A percentile compares a stretch with the other conserved stretches of the same genome.
These are phyloP conservation scores for Pterostichus madidus DNA, from an alignment of 2,888 invertebrate species.

Conservation along the genomic window DNA sequence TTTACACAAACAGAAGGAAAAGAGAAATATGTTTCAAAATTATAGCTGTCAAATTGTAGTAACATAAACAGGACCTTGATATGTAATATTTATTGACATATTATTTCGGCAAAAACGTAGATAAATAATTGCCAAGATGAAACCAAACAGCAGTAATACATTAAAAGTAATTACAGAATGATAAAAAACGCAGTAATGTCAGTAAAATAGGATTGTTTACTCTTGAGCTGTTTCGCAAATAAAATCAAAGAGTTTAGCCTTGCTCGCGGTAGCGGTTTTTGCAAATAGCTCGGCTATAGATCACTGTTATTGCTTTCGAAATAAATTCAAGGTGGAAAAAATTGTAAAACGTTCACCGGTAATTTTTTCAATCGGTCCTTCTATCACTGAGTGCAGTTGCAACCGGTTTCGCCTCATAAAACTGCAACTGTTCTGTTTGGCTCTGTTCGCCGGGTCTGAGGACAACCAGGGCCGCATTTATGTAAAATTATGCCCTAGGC, in stretches of 20 bases:
- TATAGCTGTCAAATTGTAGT: too few relatives aligned
- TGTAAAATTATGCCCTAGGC: too few relatives aligned
- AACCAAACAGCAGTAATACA: too few relatives aligned
- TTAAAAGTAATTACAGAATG: background rate
- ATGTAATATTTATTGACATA: too few relatives aligned
- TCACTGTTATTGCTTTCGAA: slow-evolving; percentile 57
- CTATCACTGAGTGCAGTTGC: slow-evolving; percentile 20
- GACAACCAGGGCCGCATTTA: too few relatives aligned
- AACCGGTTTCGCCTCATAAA: slow-evolving; percentile 59
- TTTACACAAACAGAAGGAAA: too few relatives aligned
- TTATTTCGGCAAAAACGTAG: too few relatives aligned
- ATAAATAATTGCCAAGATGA: too few relatives aligned
- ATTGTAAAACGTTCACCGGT: slow-evolving; percentile 45
- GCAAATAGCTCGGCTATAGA: slow-evolving; percentile 49
- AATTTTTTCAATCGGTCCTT: slow-evolving; percentile 57
- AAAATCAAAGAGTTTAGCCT: slow-evolving; percentile 6
- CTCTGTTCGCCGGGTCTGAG: background rate
- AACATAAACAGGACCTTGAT: too few relatives aligned
- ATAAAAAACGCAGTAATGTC: background rate
- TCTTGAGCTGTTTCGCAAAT: background rate
- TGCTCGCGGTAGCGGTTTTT: slow-evolving; percentile 35
- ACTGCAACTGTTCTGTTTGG: slow-evolving; percentile 32
- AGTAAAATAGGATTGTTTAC: background rate
- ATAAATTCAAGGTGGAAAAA: slow-evolving; percentile 62
- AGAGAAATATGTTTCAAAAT: too few relatives aligned